Percentiles rank a stretch among this genome's conserved stretches.
Conservation (phyloP, 2,888 invertebrate genomes). For the Luperina nickerlii region DNA sequence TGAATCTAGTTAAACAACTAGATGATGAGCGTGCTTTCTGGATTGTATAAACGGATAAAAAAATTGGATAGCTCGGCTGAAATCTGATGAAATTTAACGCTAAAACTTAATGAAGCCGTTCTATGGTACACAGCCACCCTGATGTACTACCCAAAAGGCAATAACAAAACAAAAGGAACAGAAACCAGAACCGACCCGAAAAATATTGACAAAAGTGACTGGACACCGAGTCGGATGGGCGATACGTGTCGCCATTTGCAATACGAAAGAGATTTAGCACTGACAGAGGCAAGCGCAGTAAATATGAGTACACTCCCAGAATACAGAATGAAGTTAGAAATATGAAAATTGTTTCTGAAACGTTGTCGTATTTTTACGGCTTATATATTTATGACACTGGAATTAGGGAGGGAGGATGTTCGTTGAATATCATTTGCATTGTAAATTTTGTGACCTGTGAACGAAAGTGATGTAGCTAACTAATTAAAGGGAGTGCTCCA, state of each 20-base stretch:
- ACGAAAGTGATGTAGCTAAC: constrained; percentile 53
- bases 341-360: constrained; percentile 67
- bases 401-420: constrained; percentile 48
- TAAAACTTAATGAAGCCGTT: not conserved
- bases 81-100: not conserved
- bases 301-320: constrained; percentile 58
- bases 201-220: constrained; percentile 63
- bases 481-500: constrained; percentile 46
- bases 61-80: not conserved
- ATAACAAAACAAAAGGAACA: constrained; percentile 36
- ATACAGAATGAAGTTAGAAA: constrained; percentile 63
- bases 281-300: constrained; percentile 62
- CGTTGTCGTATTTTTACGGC: constrained; percentile 56
- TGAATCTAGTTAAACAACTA: not conserved
- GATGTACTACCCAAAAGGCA: constrained; percentile 21
- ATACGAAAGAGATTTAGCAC: constrained; percentile 64
- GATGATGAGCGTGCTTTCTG: not conserved
- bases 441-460: constrained; percentile 56
- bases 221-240: constrained; percentile 56
- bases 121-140: not conserved
- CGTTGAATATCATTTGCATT: constrained; percentile 57
- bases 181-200: constrained; percentile 36
- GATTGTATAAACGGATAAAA: not conserved
- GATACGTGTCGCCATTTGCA: constrained; percentile 64
- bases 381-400: constrained; percentile 58